Percentiles rank a stretch among this genome's conserved stretches.
These are phyloP conservation scores for Aphidius gifuensis DNA, from an alignment of 1,140 invertebrate species.

Conservation along the genomic window DNA sequence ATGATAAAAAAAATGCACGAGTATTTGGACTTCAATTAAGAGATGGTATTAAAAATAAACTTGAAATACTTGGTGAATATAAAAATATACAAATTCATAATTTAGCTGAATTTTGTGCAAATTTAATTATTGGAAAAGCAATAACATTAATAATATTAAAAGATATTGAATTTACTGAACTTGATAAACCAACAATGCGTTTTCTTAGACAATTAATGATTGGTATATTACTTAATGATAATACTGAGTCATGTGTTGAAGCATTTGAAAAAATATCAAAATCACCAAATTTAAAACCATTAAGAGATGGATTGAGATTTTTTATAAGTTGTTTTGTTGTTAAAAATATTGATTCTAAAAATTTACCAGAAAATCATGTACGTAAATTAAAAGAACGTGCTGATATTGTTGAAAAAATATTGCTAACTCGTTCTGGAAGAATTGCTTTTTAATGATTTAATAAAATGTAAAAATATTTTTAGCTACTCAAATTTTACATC, in stretches of 20 bases:
- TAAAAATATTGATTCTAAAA: conserved; percentile 59
- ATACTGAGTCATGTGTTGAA: conserved; percentile 57
- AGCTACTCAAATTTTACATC: too few relatives aligned
- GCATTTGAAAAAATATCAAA: conserved; percentile 67
- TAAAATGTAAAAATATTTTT: too few relatives aligned
- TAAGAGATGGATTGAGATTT: conserved; percentile 71
- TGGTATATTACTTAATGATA: conserved; percentile 64
- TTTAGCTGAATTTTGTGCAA: conserved; percentile 74
- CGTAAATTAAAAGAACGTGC: conserved; percentile 55
- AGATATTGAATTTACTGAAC: conserved; percentile 76
- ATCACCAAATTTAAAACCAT: conserved; percentile 66
- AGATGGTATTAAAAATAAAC: too few relatives aligned
- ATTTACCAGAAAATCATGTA: conserved; percentile 55
- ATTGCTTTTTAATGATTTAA: neutral
- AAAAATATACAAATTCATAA: conserved; percentile 67
- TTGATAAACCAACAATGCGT: conserved; percentile 67
- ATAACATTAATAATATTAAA: conserved; percentile 83
- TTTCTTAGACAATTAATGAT: conserved; percentile 72
- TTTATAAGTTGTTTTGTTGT: conserved; percentile 80
- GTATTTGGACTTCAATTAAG: too few relatives aligned
- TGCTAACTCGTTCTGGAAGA: conserved; percentile 35
- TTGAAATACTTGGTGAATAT: conserved; percentile 55
- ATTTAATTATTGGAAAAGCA: conserved; percentile 77
- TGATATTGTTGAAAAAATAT: conserved; percentile 58
- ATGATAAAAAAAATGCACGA: conserved; percentile 70